Evolutionary conservation across 2,113 vertebrate genomes (phyloP), one percentile per base, ranked within the genome.

Genomic region (Pterophyllum scalare): DNA sequence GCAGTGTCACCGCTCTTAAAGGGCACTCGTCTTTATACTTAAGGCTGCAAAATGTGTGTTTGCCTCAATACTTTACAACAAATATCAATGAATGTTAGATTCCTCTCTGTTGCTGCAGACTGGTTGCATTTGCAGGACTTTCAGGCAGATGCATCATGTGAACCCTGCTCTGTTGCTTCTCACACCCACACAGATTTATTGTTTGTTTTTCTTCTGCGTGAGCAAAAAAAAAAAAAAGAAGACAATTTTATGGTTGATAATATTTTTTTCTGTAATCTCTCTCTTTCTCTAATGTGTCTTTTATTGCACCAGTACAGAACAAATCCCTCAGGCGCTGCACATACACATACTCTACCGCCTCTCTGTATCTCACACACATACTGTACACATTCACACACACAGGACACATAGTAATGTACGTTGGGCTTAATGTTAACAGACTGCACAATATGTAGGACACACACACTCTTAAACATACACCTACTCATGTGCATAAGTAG

Each of bases 261-360:
- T 88, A 75, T 89, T 90, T 86, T 87, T 80, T 77, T 40, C 89
- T 89, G 83, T 94, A 93, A 94, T 94, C 80, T 89, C 87, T 81
- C 80, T 88, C 90, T 92, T 90, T 88, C 88, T 94, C 89, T 94
- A 94, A 94, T 94, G 91, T 92, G 93, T 91, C 93, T 94, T 94
- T 94, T 94, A 94, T 94, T 94, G 93, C 94, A 90, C 87, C 87
- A 87, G 89, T 90, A 93, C 90, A 77, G 81, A 91, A 91, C 84
- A 90, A 93, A 89, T 86, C 91, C 94, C 91, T 82, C 59, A 86
- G 92, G 93, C 86, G 0, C 61, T 89, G 10, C 82, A 76, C 67
- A 75, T 62, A 75, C 83, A 77, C 74, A 77, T 70, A 60, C 77
- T 49, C 15, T 19, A 17, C 64, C 5, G 15, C 64, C 22, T 70